Base-by-base conservation (phyloP, 2,113 vertebrate species). In the Colossoma macropomum region DNA sequence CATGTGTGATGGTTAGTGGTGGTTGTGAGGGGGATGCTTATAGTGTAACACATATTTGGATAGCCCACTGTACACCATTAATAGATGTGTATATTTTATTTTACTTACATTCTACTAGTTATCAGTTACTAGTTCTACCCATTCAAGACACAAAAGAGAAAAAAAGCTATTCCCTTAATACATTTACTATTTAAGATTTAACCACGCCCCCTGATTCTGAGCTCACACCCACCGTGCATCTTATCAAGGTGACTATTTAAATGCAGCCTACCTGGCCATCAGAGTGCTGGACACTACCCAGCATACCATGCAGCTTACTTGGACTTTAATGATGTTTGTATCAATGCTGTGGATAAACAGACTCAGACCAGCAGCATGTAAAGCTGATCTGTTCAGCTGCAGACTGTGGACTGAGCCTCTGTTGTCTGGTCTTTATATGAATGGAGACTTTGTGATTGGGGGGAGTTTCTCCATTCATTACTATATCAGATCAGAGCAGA, bases 401-500 rank as follows among this genome's bases (percentile, higher is more conserved):
- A 86, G 68, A 13, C 74, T 92, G 7, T 92, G 86, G 82, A 89
- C 87, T 75, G 50, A 60, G 0, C 16, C 85, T 71, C 85, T 74
- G 17, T 73, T 21, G 16, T 88, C 91, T 79, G 90, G 56, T 8
- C 89, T 93, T 60, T 89, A 86, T 52, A 28, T 86, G 86, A 88
- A 90, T 21, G 93, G 93, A 65, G 92, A 93, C 50, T 92, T 90
- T 62, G 8, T 92, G 17, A 89, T 93, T 63, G 93, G 92, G 7
- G 92, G 91, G 4, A 83, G 88, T 82, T 94, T 94, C 16, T 85
- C 91, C 0, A 89, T 94, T 0, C 92, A 94, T 63, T 8, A 85
- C 79, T 85, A 89, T 23, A 68, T 83, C 45, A 45, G 78, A 28
- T 88, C 78, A 54, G 75, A 88, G 30, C 86, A 86, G 27, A 66